Conservation (phyloP, 2,888 invertebrate genomes). For the Drosophila cognata region DNA sequence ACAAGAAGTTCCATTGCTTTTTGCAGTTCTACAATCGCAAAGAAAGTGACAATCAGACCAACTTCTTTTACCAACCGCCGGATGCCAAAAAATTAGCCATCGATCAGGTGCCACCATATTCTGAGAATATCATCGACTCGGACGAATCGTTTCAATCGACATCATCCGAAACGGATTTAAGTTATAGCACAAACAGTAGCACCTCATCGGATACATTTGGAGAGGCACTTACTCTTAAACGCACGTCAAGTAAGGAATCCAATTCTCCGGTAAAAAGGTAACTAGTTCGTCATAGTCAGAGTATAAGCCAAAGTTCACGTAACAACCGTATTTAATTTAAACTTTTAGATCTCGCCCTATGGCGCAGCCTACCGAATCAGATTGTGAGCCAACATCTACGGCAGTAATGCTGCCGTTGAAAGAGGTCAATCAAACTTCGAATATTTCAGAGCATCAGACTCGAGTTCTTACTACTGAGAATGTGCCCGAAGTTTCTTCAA, state of each 20-base stretch:
- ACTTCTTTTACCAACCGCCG: conserved; percentile 30
- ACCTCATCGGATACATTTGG: conserved; percentile 8
- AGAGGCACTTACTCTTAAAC: conserved; percentile 6
- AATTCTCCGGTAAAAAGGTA: conserved; percentile 22
- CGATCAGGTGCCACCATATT: conserved; percentile 31
- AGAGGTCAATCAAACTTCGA: background rate
- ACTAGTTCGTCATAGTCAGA: background rate
- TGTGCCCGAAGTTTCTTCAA: background rate
- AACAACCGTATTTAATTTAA: background rate
- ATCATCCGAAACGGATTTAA: conserved; percentile 12
- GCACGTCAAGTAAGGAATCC: background rate
- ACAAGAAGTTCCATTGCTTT: conserved; percentile 38
- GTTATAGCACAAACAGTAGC: conserved; percentile 8
- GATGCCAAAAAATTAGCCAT: conserved; percentile 29
- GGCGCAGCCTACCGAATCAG: background rate
- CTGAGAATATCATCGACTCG: conserved; percentile 33
- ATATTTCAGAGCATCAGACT: background rate
- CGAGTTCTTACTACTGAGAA: background rate
- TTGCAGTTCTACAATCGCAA: conserved; percentile 44
- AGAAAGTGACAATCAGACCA: conserved; percentile 34
- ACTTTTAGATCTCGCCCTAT: background rate
- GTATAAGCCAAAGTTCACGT: background rate
- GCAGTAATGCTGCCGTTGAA: background rate
- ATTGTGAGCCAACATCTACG: conserved; percentile 1
- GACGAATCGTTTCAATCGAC: conserved; percentile 29